Evolutionary conservation across 2,797 vertebrate species (phyloP).

Genomic region (Caiman crocodilus): DNA sequence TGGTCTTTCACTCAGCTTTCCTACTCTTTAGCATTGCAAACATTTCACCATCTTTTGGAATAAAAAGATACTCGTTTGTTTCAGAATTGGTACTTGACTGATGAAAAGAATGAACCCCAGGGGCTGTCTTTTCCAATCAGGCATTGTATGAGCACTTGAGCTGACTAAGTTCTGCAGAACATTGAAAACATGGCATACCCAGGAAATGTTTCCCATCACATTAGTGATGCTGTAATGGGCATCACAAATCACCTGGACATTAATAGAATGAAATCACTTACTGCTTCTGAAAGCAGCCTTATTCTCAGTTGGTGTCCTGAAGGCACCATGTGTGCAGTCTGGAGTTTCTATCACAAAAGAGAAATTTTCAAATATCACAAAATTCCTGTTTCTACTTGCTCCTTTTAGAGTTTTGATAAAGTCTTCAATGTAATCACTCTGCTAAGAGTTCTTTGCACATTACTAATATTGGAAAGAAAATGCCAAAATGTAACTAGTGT

Average conservation of each 20-base stretch:
- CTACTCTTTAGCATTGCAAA: conserved; percentile 21
- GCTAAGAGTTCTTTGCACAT: conserved; percentile 55
- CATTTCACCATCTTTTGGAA: conserved; percentile 67
- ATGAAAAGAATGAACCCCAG: conserved; percentile 74
- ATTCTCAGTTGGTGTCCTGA: conserved; percentile 79
- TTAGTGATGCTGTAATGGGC: conserved; percentile 82
- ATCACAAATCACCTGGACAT: conserved; percentile 82
- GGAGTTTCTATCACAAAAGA: conserved; percentile 62
- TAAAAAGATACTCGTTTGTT: conserved; percentile 61
- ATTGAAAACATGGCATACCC: conserved; percentile 71
- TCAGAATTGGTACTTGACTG: conserved; percentile 60
- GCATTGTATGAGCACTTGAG: conserved; percentile 62
- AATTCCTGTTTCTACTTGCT: conserved; percentile 47
- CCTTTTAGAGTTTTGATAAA: conserved; percentile 34
- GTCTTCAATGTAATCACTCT: conserved; percentile 37
- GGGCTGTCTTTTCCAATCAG: conserved; percentile 72
- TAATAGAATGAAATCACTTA: conserved; percentile 81
- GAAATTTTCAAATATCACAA: conserved; percentile 67
- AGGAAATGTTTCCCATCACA: conserved; percentile 79
- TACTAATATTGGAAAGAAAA: conserved; percentile 35
- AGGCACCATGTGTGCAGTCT: conserved; percentile 68
- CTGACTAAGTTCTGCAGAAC: conserved; percentile 71
- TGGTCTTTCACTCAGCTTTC: conserved; percentile 44
- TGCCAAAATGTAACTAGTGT: conserved; percentile 34
- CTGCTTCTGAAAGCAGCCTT: conserved; percentile 79